These are phyloP conservation scores for Vanessa tameamea DNA, from an alignment of 1,140 invertebrate genomes.

Conservation along the genomic window DNA sequence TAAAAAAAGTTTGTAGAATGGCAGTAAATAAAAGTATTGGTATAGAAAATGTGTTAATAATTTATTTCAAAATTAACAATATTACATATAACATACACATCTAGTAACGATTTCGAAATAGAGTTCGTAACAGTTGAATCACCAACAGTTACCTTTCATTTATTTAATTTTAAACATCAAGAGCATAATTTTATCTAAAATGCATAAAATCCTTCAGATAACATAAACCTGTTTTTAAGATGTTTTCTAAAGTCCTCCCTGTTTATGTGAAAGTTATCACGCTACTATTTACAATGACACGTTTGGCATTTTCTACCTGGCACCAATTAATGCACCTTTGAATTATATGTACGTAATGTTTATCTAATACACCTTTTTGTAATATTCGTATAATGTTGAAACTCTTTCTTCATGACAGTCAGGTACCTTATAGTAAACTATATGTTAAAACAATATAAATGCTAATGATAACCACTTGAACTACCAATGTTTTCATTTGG, in stretches of 20 bases:
- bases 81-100: constrained; percentile 55
- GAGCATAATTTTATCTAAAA: not conserved
- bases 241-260: not conserved
- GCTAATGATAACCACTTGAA: constrained; percentile 18
- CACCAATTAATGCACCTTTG: not conserved
- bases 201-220: not conserved
- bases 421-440: constrained; percentile 21
- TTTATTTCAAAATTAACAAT: constrained; percentile 51
- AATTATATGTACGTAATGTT: too few relatives aligned
- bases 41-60: constrained; percentile 35
- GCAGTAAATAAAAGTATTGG: constrained; percentile 29
- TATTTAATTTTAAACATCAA: not conserved
- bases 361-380: too few relatives aligned
- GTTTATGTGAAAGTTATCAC: not conserved
- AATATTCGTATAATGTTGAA: not conserved
- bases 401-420: constrained; percentile 10
- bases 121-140: constrained; percentile 7
- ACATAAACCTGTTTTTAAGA: not conserved
- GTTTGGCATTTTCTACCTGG: not conserved
- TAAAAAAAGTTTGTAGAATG: constrained; percentile 9
- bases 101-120: constrained; percentile 52
- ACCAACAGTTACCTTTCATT: not conserved
- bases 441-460: not conserved
- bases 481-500: constrained; percentile 28
- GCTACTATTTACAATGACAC: not conserved